Conservation (phyloP, 2,888 invertebrate genomes). For the Lasioglossum pauxillum region DNA sequence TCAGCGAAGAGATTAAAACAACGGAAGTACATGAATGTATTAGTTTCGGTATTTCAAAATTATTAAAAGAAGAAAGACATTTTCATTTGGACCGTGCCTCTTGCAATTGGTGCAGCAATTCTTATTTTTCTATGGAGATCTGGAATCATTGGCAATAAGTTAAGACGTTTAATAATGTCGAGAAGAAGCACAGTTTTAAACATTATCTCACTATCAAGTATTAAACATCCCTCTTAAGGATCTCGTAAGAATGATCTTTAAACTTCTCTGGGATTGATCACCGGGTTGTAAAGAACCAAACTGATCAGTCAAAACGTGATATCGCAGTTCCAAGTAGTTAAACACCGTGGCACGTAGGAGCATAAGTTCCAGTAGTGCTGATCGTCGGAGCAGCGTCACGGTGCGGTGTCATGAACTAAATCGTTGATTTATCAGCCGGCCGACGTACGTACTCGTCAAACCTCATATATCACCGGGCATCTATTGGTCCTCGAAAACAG, state of each 20-base stretch:
- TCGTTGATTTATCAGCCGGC: conserved; percentile 43
- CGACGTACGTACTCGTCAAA: conserved; percentile 45
- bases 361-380: not conserved
- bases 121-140: not conserved
- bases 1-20: not conserved
- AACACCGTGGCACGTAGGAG: not conserved
- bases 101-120: not conserved
- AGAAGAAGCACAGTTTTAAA: not conserved
- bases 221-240: not conserved
- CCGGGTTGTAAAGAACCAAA: not conserved
- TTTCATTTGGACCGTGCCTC: not conserved
- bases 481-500: conserved; percentile 59
- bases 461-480: conserved; percentile 55
- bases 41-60: not conserved
- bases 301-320: not conserved
- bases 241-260: not conserved
- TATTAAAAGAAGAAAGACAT: too few species aligned
- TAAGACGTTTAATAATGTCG: too few species aligned
- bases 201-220: not conserved
- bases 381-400: not conserved
- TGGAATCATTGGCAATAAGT: not conserved
- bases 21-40: not conserved
- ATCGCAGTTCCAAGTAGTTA: conserved; percentile 6
- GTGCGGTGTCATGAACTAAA: conserved; percentile 2
- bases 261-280: not conserved